These are phyloP conservation scores for Sebastes kiyomatsui DNA, from an alignment of 2,797 vertebrate species.

Conservation along the genomic window DNA sequence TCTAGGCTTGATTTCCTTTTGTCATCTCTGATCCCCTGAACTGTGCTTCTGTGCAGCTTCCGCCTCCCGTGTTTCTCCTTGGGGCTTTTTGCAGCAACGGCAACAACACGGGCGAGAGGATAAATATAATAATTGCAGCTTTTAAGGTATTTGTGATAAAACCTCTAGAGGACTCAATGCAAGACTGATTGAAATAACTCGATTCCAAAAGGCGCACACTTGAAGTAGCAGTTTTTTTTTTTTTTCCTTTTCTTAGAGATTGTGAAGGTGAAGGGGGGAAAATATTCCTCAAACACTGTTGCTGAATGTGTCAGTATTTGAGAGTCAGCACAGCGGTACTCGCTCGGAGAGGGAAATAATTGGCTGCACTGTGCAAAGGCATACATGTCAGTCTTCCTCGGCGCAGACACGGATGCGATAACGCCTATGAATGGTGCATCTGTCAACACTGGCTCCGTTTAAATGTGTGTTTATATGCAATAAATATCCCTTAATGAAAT, in stretches of 20 bases:
- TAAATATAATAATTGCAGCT: conserved; percentile 45
- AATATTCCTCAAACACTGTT: conserved; percentile 71
- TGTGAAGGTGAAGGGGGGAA: conserved; percentile 45
- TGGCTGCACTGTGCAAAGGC: conserved; percentile 72
- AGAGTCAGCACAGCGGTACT: conserved; percentile 70
- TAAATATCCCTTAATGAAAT: conserved; percentile 28
- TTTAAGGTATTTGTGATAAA: conserved; percentile 47
- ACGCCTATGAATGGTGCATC: conserved; percentile 42
- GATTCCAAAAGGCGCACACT: conserved; percentile 19
- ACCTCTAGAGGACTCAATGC: conserved; percentile 11
- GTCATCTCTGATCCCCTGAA: conserved; percentile 44
- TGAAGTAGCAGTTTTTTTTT: conserved; percentile 11
- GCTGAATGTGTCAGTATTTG: conserved; percentile 73
- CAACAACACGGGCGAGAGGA: neutral
- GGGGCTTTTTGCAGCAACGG: conserved; percentile 11
- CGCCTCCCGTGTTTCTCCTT: conserved; percentile 5
- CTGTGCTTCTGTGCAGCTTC: conserved; percentile 20
- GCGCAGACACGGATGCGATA: conserved; percentile 53
- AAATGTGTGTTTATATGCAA: conserved; percentile 7
- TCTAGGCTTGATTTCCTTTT: conserved; percentile 32
- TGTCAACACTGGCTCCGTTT: conserved; percentile 27
- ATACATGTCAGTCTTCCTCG: conserved; percentile 64
- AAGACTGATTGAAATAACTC: conserved; percentile 35
- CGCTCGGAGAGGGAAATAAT: conserved; percentile 75
- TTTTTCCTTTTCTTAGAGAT: neutral